Conservation (phyloP, 2,113 vertebrate species). For the Collichthys lucidus region DNA sequence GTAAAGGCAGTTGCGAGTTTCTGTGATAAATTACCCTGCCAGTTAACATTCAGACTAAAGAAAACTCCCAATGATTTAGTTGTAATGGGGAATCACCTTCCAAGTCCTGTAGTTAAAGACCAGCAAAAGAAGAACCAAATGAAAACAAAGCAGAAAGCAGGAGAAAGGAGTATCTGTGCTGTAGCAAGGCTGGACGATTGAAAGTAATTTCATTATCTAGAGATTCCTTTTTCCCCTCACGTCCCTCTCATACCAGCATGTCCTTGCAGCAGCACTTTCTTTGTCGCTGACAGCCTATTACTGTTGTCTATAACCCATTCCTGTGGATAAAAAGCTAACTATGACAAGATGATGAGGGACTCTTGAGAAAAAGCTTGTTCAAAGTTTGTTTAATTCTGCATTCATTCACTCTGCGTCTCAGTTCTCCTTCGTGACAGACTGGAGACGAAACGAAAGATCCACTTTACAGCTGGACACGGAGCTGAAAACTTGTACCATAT, state of each 20-base stretch:
- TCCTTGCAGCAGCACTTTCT: conserved; percentile 30
- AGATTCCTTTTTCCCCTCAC: conserved; percentile 5
- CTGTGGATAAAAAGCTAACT: conserved; percentile 49
- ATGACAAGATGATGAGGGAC: conserved; percentile 30
- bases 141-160: not conserved
- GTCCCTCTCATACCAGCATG: conserved; percentile 38
- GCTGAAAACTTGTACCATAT: not conserved
- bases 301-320: conserved; percentile 34
- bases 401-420: conserved; percentile 5
- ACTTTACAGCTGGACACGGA: not conserved
- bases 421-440: not conserved
- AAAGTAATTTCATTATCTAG: conserved; percentile 41
- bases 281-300: conserved; percentile 47
- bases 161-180: not conserved
- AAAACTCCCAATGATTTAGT: not conserved
- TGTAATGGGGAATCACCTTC: not conserved
- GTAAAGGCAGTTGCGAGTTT: not conserved
- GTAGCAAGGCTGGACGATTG: conserved; percentile 2
- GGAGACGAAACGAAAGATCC: not conserved
- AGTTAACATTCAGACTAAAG: not conserved
- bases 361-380: conserved; percentile 20
- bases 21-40: not conserved
- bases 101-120: not conserved
- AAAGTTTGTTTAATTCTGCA: conserved; percentile 28
- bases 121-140: not conserved